A percentile compares a stretch with the other conserved stretches of the same genome.
Conservation (phyloP, 2,888 invertebrate species). For the Ethmia dodecea region DNA sequence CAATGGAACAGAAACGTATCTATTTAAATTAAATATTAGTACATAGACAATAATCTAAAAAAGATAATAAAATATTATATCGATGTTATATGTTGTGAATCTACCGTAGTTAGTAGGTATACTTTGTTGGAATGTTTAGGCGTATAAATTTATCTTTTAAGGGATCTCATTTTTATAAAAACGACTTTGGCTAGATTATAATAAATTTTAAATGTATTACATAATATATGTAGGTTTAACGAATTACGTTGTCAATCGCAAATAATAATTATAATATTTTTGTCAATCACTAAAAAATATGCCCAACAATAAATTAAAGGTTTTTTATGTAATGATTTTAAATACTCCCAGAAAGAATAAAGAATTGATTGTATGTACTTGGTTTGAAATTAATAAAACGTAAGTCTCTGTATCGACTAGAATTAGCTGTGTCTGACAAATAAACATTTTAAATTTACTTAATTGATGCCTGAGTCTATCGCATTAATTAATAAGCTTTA, state of each 20-base stretch:
- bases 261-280: slow-evolving; percentile 34
- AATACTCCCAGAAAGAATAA: too few relatives aligned
- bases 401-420: slow-evolving; percentile 45
- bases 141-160: slow-evolving; percentile 20
- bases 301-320: neutral
- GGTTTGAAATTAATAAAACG: neutral
- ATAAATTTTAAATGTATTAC: slow-evolving; percentile 27
- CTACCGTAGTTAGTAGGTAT: slow-evolving; percentile 19
- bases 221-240: slow-evolving; percentile 29
- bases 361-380: too few relatives aligned
- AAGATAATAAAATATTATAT: slow-evolving; percentile 27
- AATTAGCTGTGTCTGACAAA: slow-evolving; percentile 75
- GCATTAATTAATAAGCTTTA: slow-evolving; percentile 26
- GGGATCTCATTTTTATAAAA: slow-evolving; percentile 46
- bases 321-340: neutral
- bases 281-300: neutral
- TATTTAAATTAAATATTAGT: slow-evolving; percentile 29
- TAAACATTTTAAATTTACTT: slow-evolving; percentile 35
- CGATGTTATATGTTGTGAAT: slow-evolving; percentile 51
- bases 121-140: slow-evolving; percentile 7
- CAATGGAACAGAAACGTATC: too few relatives aligned
- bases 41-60: slow-evolving; percentile 51
- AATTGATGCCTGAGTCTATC: neutral
- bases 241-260: slow-evolving; percentile 66
- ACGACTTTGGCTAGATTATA: slow-evolving; percentile 61